Evolutionary conservation across 2,113 vertebrate genomes (phyloP).

Genomic region (Barnardius zonarius): DNA sequence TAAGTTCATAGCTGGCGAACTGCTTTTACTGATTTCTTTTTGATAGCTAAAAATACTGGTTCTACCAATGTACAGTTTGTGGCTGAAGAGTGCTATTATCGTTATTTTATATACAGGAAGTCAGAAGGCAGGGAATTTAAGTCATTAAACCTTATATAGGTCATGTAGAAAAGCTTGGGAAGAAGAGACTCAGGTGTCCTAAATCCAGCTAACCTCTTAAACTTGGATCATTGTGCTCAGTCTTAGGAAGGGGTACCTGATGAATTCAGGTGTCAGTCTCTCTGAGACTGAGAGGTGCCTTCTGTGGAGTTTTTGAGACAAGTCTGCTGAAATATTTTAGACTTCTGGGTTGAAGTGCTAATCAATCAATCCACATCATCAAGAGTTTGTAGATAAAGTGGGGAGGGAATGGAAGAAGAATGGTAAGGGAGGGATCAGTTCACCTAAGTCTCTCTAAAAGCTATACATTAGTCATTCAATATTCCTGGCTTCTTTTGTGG

Average conservation of each 20-base stretch:
- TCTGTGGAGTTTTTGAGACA: neutral
- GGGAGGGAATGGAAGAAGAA: neutral
- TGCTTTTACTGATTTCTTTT: neutral
- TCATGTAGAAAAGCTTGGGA: neutral
- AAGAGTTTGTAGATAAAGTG: neutral
- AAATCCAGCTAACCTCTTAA: neutral
- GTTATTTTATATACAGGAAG: neutral
- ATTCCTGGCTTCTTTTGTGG: neutral
- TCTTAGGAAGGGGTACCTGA: neutral
- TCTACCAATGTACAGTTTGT: neutral
- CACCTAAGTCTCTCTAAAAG: neutral
- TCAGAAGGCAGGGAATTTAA: neutral
- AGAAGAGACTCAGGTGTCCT: neutral
- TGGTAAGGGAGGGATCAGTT: neutral
- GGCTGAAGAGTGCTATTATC: neutral
- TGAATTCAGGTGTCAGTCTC: neutral
- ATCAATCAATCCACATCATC: neutral
- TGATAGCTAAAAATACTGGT: neutral
- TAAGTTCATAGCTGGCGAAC: neutral
- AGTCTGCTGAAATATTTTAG: neutral
- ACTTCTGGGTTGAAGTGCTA: neutral
- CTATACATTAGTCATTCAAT: neutral
- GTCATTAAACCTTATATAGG: neutral
- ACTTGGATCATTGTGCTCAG: neutral
- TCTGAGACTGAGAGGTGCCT: neutral